A percentile compares a stretch with the other conserved stretches of the same genome.
These are phyloP conservation scores for Drosophila longiperda DNA, from an alignment of 2,888 invertebrate genomes.

Conservation along the genomic window DNA sequence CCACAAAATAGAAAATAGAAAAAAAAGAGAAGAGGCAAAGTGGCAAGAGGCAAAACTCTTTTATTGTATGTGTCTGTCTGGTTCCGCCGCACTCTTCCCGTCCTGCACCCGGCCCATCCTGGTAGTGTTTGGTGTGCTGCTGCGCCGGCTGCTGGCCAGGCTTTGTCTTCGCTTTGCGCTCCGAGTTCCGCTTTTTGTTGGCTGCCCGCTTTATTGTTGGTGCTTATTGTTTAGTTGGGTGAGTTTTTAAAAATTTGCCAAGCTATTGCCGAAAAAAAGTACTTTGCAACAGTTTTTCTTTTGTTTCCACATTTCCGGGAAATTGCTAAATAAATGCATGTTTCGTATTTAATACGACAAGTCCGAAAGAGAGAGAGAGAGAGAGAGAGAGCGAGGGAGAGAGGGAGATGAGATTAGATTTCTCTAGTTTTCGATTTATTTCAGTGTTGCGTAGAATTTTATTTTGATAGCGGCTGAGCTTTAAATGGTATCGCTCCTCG, in stretches of 20 bases:
- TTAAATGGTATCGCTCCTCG: conserved; percentile 9
- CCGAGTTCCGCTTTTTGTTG: conserved; percentile 53
- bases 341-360: conserved; percentile 65
- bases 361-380: not conserved
- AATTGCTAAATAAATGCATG: conserved; percentile 80
- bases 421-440: conserved; percentile 38
- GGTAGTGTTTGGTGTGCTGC: conserved; percentile 34
- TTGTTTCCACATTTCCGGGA: conserved; percentile 49
- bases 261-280: conserved; percentile 12
- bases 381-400: not conserved
- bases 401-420: conserved; percentile 11
- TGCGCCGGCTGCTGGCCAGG: conserved; percentile 37
- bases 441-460: conserved; percentile 29
- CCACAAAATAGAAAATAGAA: conserved; percentile 31
- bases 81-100: conserved; percentile 14
- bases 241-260: conserved; percentile 74
- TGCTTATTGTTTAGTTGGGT: conserved; percentile 59
- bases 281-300: conserved; percentile 54
- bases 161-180: conserved; percentile 49
- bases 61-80: conserved; percentile 42
- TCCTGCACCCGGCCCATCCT: conserved; percentile 4
- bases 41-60: conserved; percentile 29
- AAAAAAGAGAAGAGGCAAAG: not conserved
- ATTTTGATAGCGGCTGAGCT: conserved; percentile 5
- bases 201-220: conserved; percentile 27